Evolutionary conservation across 2,888 invertebrate genomes (phyloP), one percentile per base, ranked within the genome.

Genomic region (Criorhina ranunculi): DNA sequence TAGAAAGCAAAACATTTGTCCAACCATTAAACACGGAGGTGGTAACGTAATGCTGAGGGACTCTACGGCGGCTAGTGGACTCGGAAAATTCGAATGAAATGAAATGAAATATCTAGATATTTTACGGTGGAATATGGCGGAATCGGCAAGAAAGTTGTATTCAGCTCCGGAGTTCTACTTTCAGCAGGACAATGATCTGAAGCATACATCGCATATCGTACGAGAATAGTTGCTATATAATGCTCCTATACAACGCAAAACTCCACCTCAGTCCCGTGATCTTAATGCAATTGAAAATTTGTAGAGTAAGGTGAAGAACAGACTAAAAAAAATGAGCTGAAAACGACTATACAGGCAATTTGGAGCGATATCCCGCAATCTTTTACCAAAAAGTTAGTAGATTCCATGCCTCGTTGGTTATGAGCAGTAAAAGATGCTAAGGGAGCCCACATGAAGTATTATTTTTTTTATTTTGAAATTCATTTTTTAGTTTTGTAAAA

Each of bases 171-270:
- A 40, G 40, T 57, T 24, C 37, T n/a, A 37, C 57, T 19, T 57
- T 35, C 37, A 57, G 40, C 37, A 57, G 24, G 40, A 60, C 12
- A 44, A 42, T 19, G 24, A 59, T 15, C 40, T 40, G 35, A 59
- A 59, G 12, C 24, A 42, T 11, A 59, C 24, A 24, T 35, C 37
- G 8, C 40, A 60, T 11, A 24, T 42, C 19, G 42, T 60, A 44
- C 5, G 24, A n/a, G 12, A 40, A n/a, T 44, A 42, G 29, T 60
- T 60, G 31, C 60, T 42, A 1, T 42, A 44, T 44, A 60, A 60
- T 4, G 60, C 29, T 4, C n/a, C n/a, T n/a, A n/a, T n/a, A n/a
- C n/a, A 60, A 42, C 15, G 42, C 8, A 60, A 60, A 60, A 42
- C 42, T 3, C 7, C 53, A 31, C 12, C 31, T 1, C 53, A 29